These are phyloP conservation scores for Chironex yamaguchii DNA, from an alignment of 30 jellyfish, hydroid and myxozoan genomes.

Conservation along the genomic window DNA sequence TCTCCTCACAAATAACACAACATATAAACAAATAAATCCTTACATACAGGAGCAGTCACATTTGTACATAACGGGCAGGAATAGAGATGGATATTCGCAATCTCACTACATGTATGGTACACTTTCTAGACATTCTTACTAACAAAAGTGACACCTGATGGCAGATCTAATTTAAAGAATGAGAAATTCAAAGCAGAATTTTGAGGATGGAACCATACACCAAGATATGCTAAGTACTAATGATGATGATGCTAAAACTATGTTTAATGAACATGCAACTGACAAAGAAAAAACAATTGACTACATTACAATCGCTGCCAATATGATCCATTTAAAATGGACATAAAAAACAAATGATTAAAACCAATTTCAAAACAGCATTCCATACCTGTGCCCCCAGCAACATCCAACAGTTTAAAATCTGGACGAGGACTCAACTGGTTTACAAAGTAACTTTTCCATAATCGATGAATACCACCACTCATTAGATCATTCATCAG, in stretches of 20 bases:
- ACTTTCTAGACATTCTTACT: no score
- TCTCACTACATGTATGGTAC: no score
- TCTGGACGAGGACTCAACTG: conserved; percentile 85
- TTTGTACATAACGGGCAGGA: no score
- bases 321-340: background rate
- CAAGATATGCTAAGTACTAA: background rate
- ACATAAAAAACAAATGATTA: background rate
- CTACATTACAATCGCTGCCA: no score
- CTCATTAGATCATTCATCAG: conserved; percentile 99
- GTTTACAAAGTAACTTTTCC: conserved; percentile 95
- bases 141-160: background rate
- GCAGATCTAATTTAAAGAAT: background rate
- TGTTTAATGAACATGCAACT: no score
- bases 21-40: no score
- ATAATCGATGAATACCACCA: conserved; percentile 90
- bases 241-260: no score
- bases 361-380: background rate
- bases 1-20: no score
- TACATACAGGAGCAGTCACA: no score
- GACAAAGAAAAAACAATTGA: no score
- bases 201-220: background rate
- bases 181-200: background rate
- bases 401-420: conserved; percentile 88
- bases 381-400: conserved; percentile 98
- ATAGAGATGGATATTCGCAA: no score